phyloP scores from a whole-genome alignment of 1,140 invertebrate species.

The Oscheius sp. region DNA sequence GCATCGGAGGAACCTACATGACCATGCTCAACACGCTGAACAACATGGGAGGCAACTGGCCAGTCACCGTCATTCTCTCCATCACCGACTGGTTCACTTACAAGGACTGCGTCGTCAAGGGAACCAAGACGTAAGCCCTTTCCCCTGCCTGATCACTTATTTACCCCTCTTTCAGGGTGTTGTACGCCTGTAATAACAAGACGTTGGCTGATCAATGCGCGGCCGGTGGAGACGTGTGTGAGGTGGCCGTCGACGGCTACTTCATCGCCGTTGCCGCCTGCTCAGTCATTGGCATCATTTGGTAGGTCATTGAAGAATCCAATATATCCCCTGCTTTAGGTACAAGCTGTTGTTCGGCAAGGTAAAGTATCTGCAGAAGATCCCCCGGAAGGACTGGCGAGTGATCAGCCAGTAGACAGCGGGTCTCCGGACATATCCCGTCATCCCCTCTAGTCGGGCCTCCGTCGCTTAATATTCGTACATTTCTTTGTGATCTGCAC shows the following conservation, averaged over 20 bases:
- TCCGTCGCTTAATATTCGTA: neutral
- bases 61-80: slow-evolving; percentile 84
- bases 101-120: slow-evolving; percentile 56
- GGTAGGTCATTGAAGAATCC: slow-evolving; percentile 8
- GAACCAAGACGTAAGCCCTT: slow-evolving; percentile 41
- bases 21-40: slow-evolving; percentile 92
- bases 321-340: slow-evolving; percentile 7
- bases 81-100: slow-evolving; percentile 73
- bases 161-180: slow-evolving; percentile 44
- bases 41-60: slow-evolving; percentile 97
- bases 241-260: slow-evolving; percentile 42
- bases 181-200: slow-evolving; percentile 52
- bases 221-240: slow-evolving; percentile 36
- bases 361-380: slow-evolving; percentile 41
- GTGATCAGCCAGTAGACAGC: slow-evolving; percentile 24
- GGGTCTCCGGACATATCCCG: too few species aligned
- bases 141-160: neutral
- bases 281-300: slow-evolving; percentile 37
- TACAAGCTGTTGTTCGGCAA: slow-evolving; percentile 42
- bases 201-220: slow-evolving; percentile 39
- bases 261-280: slow-evolving; percentile 40
- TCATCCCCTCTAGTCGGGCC: too few species aligned
- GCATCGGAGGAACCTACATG: slow-evolving; percentile 98
- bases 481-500: neutral
- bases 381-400: slow-evolving; percentile 39